These are phyloP conservation scores for Fukomys damarensis DNA, from an alignment of 2,113 vertebrate genomes.

Conservation along the genomic window DNA sequence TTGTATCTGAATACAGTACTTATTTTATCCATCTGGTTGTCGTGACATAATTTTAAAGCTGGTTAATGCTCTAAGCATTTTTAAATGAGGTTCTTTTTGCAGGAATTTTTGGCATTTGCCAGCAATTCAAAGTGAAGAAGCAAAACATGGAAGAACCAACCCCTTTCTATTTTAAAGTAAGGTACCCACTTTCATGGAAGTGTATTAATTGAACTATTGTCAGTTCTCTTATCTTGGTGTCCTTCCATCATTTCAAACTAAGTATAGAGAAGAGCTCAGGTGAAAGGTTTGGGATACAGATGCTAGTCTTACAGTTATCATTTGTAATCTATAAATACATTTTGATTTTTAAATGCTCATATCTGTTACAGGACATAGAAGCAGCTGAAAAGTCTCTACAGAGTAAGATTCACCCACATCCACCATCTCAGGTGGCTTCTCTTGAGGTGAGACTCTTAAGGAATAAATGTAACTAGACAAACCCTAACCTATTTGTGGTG, in stretches of 20 bases:
- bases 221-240: not conserved
- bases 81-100: conserved; percentile 41
- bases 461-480: not conserved
- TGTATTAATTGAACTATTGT: not conserved
- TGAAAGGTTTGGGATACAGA: not conserved
- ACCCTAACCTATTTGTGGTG: not conserved
- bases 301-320: not conserved
- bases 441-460: conserved; percentile 89
- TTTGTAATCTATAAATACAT: not conserved
- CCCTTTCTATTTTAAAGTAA: conserved; percentile 11
- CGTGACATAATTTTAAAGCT: conserved; percentile 38
- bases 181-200: not conserved
- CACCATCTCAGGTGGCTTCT: conserved; percentile 83
- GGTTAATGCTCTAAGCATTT: conserved; percentile 2
- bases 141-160: conserved; percentile 12
- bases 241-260: not conserved
- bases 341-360: not conserved
- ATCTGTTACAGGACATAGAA: conserved; percentile 88
- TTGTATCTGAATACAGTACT: not conserved
- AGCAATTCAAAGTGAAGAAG: conserved; percentile 55
- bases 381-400: conserved; percentile 86
- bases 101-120: conserved; percentile 51
- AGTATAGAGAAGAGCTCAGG: not conserved
- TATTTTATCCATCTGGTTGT: conserved; percentile 10
- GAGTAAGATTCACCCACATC: conserved; percentile 74